Percentiles rank a stretch among this genome's conserved stretches.
Evolutionary conservation across 2,113 vertebrate species (phyloP).

Genomic region (Vidua chalybeata): DNA sequence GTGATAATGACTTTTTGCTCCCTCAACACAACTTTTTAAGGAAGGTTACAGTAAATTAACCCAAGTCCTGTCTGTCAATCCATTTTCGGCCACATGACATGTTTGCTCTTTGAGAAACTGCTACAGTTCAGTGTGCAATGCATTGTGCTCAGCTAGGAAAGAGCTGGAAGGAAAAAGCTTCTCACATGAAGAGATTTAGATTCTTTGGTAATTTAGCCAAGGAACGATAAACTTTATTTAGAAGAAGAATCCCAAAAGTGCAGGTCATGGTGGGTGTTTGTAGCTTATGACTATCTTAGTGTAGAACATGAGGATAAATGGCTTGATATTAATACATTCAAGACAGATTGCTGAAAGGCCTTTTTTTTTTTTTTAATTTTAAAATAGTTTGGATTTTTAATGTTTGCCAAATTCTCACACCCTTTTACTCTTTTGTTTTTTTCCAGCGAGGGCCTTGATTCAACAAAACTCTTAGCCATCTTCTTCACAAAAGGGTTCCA

Average conservation of each 20-base stretch:
- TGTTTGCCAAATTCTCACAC: not conserved
- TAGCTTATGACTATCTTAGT: not conserved
- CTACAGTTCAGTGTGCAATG: not conserved
- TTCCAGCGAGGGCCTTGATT: not conserved
- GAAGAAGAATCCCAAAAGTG: not conserved
- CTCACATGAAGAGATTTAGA: not conserved
- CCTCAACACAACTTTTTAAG: slow-evolving; percentile 38
- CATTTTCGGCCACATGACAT: not conserved
- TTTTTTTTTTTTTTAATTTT: not conserved
- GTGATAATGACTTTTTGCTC: slow-evolving; percentile 29
- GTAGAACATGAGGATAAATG: not conserved
- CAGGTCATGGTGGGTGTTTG: not conserved
- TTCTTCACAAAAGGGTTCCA: not conserved
- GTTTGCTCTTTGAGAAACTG: not conserved
- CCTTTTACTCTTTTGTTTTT: not conserved
- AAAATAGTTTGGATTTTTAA: not conserved
- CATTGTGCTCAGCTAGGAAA: not conserved
- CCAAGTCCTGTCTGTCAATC: slow-evolving; percentile 11
- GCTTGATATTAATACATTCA: not conserved
- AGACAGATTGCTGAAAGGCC: not conserved
- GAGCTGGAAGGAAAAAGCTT: not conserved
- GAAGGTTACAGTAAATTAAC: slow-evolving; percentile 55
- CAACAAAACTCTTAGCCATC: not conserved
- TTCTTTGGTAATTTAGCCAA: not conserved
- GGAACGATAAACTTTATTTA: not conserved